Evolutionary conservation across 2,797 vertebrate species (phyloP).

Genomic region (Podargus strigoides): DNA sequence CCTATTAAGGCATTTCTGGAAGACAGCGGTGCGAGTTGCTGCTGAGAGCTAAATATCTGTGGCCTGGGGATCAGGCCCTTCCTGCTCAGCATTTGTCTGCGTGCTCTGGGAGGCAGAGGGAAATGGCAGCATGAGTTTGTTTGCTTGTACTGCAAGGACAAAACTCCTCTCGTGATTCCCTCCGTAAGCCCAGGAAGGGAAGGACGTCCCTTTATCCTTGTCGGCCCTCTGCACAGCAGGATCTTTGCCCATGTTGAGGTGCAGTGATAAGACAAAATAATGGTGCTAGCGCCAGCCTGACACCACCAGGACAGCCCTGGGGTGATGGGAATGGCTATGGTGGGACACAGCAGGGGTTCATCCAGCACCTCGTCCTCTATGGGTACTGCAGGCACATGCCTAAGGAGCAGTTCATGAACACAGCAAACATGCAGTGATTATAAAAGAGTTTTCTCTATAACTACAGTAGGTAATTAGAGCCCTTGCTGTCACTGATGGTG

Average conservation of each 20-base stretch:
- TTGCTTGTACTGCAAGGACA: background rate
- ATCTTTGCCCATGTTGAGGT: rapidly evolving
- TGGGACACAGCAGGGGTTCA: background rate
- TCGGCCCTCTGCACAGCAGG: background rate
- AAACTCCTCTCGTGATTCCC: background rate
- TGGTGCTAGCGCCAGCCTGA: background rate
- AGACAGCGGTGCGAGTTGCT: rapidly evolving
- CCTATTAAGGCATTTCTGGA: background rate
- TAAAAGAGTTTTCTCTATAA: background rate
- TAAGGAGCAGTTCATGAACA: background rate
- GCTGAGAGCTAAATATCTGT: background rate
- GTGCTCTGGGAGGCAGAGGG: background rate
- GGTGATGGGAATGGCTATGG: rapidly evolving
- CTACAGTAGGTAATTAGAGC: background rate
- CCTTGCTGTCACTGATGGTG: background rate
- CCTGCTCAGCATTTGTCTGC: background rate
- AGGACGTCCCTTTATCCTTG: background rate
- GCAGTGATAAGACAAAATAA: background rate
- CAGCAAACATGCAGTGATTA: background rate
- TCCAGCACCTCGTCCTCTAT: background rate
- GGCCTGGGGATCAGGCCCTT: background rate
- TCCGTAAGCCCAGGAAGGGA: background rate
- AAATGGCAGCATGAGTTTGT: background rate
- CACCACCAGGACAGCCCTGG: too few species aligned
- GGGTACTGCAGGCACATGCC: rapidly evolving